phyloP scores from a whole-genome alignment of 2,888 invertebrate species.

The Baronia brevicornis region DNA sequence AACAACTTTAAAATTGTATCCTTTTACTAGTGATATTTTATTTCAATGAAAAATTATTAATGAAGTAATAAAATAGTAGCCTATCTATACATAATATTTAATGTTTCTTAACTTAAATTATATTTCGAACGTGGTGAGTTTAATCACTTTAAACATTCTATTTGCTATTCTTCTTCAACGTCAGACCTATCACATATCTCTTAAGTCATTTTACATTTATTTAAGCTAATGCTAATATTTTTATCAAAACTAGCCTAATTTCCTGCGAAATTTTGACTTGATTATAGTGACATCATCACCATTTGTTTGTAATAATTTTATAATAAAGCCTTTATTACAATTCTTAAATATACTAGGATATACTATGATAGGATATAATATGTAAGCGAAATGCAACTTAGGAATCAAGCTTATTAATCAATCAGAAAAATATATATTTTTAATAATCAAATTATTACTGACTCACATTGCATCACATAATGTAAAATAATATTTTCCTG shows the following conservation, averaged over 20 bases:
- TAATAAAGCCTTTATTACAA: no score
- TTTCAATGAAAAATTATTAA: no score
- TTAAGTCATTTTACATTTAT: slow-evolving; percentile 12
- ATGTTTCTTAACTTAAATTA: slow-evolving; percentile 22
- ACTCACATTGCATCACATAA: slow-evolving; percentile 8
- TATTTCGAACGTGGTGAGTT: slow-evolving; percentile 67
- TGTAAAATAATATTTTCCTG: not conserved
- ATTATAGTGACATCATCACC: no score
- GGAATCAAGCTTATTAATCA: slow-evolving; percentile 4
- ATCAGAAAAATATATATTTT: not conserved
- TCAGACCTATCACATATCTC: slow-evolving; percentile 26
- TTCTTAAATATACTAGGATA: no score
- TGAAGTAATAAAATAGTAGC: slow-evolving; percentile 19
- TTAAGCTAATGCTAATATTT: no score
- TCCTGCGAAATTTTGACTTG: no score
- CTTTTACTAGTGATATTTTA: no score
- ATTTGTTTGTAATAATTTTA: no score
- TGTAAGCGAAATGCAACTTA: no score
- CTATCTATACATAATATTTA: slow-evolving; percentile 19
- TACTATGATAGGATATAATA: no score
- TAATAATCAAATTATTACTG: not conserved
- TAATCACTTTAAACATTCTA: slow-evolving; percentile 39
- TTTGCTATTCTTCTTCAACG: slow-evolving; percentile 22
- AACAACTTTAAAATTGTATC: no score
- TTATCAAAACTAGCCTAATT: no score